These are phyloP conservation scores for Liopterus haemorrhoidalis DNA, from an alignment of 2,888 invertebrate species.

Conservation along the genomic window DNA sequence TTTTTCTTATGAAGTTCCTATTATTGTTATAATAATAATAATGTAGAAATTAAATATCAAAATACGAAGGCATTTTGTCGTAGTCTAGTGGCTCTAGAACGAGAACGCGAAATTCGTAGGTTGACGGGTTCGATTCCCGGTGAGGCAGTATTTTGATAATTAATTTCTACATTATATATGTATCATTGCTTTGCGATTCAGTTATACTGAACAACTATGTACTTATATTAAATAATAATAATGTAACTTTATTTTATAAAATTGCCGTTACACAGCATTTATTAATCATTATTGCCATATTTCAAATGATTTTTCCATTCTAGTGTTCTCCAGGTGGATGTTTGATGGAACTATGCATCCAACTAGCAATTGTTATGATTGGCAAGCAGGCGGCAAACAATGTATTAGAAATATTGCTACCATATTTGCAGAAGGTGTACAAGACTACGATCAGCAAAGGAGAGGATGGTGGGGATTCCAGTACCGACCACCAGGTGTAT, in stretches of 20 bases:
- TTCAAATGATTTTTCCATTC: constrained; percentile 38
- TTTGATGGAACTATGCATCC: too few relatives aligned
- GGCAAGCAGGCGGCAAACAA: constrained; percentile 79
- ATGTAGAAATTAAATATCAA: too few relatives aligned
- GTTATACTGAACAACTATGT: too few relatives aligned
- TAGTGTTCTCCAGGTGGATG: constrained; percentile 80
- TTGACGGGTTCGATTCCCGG: too few relatives aligned
- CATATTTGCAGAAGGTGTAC: constrained; percentile 55
- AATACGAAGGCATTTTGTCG: too few relatives aligned
- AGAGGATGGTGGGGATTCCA: constrained; percentile 40
- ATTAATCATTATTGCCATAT: constrained; percentile 11
- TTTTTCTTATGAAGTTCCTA: background rate
- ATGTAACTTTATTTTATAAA: too few relatives aligned
- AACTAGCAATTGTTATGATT: constrained; percentile 76
- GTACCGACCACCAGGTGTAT: constrained; percentile 62
- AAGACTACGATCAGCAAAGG: constrained; percentile 48
- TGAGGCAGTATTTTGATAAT: too few relatives aligned
- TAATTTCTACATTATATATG: too few relatives aligned
- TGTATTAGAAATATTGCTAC: constrained; percentile 68
- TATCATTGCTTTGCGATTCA: too few relatives aligned
- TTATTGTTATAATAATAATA: constrained; percentile 1
- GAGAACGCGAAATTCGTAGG: too few relatives aligned
- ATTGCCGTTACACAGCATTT: background rate
- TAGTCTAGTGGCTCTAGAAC: too few relatives aligned
- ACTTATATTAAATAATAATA: too few relatives aligned